Conservation (phyloP, 1,140 invertebrate species). For the Vanessa atalanta region DNA sequence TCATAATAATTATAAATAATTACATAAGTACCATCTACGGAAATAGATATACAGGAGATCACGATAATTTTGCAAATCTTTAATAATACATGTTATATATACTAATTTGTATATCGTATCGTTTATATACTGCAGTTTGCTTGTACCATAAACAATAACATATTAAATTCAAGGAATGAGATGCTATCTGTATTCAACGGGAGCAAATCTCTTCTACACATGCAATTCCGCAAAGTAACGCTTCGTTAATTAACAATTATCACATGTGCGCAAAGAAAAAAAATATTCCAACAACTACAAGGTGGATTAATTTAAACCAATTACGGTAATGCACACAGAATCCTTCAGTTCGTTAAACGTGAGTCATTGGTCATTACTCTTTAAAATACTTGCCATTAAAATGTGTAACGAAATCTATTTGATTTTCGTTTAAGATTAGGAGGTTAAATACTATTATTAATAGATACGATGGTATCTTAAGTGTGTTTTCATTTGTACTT, state of each 20-base stretch:
- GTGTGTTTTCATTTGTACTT: too few species aligned
- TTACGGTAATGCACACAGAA: constrained; percentile 13
- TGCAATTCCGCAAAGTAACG: constrained; percentile 19
- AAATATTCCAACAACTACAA: not conserved
- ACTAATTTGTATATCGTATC: too few species aligned
- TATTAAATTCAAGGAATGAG: constrained; percentile 13
- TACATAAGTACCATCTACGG: too few species aligned
- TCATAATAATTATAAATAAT: too few species aligned
- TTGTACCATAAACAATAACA: constrained; percentile 1
- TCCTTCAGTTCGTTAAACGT: constrained; percentile 6
- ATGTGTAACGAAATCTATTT: not conserved
- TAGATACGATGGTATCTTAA: too few species aligned
- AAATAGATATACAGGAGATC: too few species aligned
- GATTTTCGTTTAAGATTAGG: not conserved
- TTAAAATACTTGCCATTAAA: not conserved
- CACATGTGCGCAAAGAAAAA: constrained; percentile 5
- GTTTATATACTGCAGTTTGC: not conserved
- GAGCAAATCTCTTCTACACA: constrained; percentile 18
- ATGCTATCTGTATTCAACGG: constrained; percentile 11
- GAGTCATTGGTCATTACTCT: constrained; percentile 2
- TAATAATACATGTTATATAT: too few species aligned
- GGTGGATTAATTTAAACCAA: constrained; percentile 12
- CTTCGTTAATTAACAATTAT: constrained; percentile 16
- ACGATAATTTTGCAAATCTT: too few species aligned
- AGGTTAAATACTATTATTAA: too few species aligned